These are phyloP conservation scores for Actinia equina DNA, from an alignment of 64 coral and sea anemone genomes.

Conservation along the genomic window DNA sequence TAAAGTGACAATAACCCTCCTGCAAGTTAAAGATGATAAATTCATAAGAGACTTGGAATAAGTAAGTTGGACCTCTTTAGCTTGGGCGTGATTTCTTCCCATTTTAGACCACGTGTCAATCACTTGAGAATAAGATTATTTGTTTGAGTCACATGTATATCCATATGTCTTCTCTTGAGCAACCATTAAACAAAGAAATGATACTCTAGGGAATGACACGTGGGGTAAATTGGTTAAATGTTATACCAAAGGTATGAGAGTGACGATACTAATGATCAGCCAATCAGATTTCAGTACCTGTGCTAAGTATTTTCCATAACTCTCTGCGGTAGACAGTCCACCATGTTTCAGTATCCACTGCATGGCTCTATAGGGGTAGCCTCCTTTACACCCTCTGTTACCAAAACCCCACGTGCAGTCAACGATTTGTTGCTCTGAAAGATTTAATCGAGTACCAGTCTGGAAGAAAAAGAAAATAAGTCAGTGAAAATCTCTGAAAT, in stretches of 20 bases:
- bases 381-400: constrained; percentile 98
- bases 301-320: constrained; percentile 92
- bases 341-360: constrained; percentile 99
- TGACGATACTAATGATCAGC: no score
- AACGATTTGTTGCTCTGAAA: constrained; percentile 95
- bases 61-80: no score
- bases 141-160: no score
- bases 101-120: no score
- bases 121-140: no score
- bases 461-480: constrained; percentile 18
- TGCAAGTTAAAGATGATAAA: constrained; percentile 12
- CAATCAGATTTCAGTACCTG: constrained; percentile 53
- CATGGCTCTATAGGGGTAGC: constrained; percentile 92
- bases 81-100: no score
- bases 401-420: constrained; percentile 99
- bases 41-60: neutral
- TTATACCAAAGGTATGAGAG: no score
- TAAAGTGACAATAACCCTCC: constrained; percentile 96
- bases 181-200: no score
- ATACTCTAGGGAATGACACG: no score
- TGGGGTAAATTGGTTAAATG: no score
- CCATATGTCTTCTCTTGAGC: no score
- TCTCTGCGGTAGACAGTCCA: constrained; percentile 79
- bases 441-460: constrained; percentile 73
- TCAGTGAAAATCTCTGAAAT: neutral